A percentile compares a stretch with the other conserved stretches of the same genome.
Conservation (phyloP, 1,140 invertebrate genomes). For the Apis dorsata region DNA sequence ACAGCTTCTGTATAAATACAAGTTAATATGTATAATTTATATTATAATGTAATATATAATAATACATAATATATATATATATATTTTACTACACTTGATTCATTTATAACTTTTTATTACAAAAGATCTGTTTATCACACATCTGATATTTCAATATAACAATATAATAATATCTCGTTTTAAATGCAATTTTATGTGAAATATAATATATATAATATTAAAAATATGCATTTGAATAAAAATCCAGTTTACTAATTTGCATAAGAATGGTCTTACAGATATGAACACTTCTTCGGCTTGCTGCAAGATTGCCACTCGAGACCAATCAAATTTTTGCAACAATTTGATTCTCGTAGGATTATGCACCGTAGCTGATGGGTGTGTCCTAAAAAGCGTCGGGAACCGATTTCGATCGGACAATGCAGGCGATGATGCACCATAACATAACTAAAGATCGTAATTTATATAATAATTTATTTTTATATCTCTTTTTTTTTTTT, state of each 20-base stretch:
- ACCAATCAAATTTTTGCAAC: slow-evolving; percentile 98
- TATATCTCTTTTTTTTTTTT: background rate
- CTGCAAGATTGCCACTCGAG: slow-evolving; percentile 96
- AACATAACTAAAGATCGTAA: slow-evolving; percentile 89
- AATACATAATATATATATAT: no score
- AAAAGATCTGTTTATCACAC: no score
- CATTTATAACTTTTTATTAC: no score
- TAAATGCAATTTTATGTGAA: no score
- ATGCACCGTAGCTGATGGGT: slow-evolving; percentile 99
- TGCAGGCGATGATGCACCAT: slow-evolving; percentile 98
- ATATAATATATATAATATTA: no score
- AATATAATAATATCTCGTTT: no score
- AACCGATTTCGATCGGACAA: slow-evolving; percentile 98
- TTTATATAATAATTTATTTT: background rate
- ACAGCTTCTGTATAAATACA: no score
- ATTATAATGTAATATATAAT: no score
- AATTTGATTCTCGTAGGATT: slow-evolving; percentile 98
- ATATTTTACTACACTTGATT: no score
- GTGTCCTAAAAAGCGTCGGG: slow-evolving; percentile 98
- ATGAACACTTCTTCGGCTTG: slow-evolving; percentile 99
- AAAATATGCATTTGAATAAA: no score
- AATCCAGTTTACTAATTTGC: background rate
- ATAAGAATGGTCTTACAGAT: slow-evolving; percentile 85
- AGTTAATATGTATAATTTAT: no score
- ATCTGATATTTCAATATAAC: no score